These are phyloP conservation scores for Amblyopsis hoosieri DNA, from an alignment of 2,797 vertebrate genomes.

Conservation along the genomic window DNA sequence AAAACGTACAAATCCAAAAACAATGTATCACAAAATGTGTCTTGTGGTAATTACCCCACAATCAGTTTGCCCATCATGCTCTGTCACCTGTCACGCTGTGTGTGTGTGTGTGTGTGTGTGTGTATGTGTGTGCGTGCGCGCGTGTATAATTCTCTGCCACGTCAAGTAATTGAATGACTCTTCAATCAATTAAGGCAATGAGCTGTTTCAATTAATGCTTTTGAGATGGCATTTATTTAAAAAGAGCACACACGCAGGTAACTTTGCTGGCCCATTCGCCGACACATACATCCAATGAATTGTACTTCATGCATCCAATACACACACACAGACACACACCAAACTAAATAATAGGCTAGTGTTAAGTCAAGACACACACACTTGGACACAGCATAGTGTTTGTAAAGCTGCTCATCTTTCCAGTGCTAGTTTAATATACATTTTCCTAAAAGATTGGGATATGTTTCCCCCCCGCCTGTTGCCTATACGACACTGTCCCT, in stretches of 20 bases:
- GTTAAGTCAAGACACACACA: constrained; percentile 21
- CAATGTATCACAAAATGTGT: constrained; percentile 23
- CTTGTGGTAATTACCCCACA: constrained; percentile 53
- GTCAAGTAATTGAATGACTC: constrained; percentile 72
- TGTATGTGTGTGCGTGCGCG: constrained; percentile 23
- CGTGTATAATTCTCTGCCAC: constrained; percentile 48
- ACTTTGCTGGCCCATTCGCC: not conserved
- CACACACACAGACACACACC: not conserved
- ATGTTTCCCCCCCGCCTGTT: constrained; percentile 26
- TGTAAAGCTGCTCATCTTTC: constrained; percentile 40
- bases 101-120: constrained; percentile 18
- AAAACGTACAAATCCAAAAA: not conserved
- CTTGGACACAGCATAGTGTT: constrained; percentile 17
- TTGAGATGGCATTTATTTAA: not conserved
- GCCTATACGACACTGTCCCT: constrained; percentile 15
- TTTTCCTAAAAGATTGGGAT: constrained; percentile 56
- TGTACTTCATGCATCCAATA: too few species aligned
- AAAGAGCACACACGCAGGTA: not conserved
- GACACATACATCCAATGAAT: too few species aligned
- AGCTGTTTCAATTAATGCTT: constrained; percentile 58
- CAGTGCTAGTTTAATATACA: constrained; percentile 42
- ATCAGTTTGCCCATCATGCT: constrained; percentile 71
- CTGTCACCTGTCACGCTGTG: constrained; percentile 68
- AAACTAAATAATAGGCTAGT: constrained; percentile 12
- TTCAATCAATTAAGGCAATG: constrained; percentile 73